These are phyloP conservation scores for Allophyes oxyacanthae DNA, from an alignment of 2,888 invertebrate species.

Conservation along the genomic window DNA sequence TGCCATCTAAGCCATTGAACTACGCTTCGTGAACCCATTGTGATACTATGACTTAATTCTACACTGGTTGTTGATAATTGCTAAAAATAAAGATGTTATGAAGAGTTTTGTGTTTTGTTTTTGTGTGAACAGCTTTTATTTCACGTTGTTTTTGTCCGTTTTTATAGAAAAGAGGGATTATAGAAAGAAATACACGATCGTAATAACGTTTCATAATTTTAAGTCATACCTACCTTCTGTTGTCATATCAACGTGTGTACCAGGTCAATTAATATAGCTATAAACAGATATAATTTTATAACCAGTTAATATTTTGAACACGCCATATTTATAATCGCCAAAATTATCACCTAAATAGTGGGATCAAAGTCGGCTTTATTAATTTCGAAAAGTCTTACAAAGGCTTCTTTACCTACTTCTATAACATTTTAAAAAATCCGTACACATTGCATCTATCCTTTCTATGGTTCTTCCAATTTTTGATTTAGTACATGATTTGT, in stretches of 20 bases:
- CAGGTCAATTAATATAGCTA: constrained; percentile 11
- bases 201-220: too few relatives aligned
- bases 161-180: too few relatives aligned
- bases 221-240: too few relatives aligned
- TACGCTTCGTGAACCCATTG: constrained; percentile 41
- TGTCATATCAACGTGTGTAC: too few relatives aligned
- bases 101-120: too few relatives aligned
- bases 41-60: constrained; percentile 66
- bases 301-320: constrained; percentile 3
- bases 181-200: too few relatives aligned
- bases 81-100: constrained; percentile 39
- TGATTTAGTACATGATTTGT: too few relatives aligned
- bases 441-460: too few relatives aligned
- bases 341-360: constrained; percentile 10
- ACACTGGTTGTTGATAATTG: constrained; percentile 27
- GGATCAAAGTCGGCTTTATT: constrained; percentile 7
- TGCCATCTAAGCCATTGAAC: constrained; percentile 57
- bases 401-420: constrained; percentile 16
- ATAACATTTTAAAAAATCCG: background rate
- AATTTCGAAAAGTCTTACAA: constrained; percentile 14
- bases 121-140: constrained; percentile 11
- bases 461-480: too few relatives aligned
- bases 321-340: constrained; percentile 3
- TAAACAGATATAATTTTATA: constrained; percentile 11
- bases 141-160: background rate